phyloP scores from a whole-genome alignment of 2,797 vertebrate species.

The Lithobates pipiens region DNA sequence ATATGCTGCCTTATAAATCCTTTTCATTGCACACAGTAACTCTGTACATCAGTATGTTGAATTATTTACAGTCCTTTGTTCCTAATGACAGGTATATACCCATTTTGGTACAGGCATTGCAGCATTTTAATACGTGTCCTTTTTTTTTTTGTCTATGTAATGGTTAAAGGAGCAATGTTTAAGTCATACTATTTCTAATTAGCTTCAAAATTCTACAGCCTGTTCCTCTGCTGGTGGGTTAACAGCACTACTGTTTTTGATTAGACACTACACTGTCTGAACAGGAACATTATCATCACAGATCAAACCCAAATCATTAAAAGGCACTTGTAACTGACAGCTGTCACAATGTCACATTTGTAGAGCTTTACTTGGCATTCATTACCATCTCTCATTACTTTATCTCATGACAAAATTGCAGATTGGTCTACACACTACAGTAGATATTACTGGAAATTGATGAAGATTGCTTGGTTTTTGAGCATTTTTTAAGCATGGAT shows the following conservation, averaged over 20 bases:
- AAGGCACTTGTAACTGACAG: conserved; percentile 35
- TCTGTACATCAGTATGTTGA: neutral
- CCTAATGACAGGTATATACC: neutral
- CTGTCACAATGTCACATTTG: conserved; percentile 46
- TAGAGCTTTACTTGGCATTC: conserved; percentile 34
- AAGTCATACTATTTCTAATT: neutral
- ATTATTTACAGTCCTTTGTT: neutral
- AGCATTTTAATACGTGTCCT: neutral
- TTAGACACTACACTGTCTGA: conserved; percentile 11
- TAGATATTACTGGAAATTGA: neutral
- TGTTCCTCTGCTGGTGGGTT: conserved; percentile 3
- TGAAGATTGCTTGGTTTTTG: neutral
- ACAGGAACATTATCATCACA: conserved; percentile 8
- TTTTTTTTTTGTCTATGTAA: neutral
- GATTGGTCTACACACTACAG: neutral
- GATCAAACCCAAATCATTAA: conserved; percentile 55
- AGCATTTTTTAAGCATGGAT: neutral
- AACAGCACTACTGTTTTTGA: neutral
- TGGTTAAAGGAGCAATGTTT: neutral
- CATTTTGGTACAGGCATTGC: neutral
- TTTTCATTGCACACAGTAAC: neutral
- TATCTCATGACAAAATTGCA: neutral
- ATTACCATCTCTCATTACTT: conserved; percentile 36
- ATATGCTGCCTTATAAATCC: neutral
- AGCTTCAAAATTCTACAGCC: neutral